These are phyloP conservation scores for Argynnis bischoffii DNA, from an alignment of 2,888 invertebrate species.

Conservation along the genomic window DNA sequence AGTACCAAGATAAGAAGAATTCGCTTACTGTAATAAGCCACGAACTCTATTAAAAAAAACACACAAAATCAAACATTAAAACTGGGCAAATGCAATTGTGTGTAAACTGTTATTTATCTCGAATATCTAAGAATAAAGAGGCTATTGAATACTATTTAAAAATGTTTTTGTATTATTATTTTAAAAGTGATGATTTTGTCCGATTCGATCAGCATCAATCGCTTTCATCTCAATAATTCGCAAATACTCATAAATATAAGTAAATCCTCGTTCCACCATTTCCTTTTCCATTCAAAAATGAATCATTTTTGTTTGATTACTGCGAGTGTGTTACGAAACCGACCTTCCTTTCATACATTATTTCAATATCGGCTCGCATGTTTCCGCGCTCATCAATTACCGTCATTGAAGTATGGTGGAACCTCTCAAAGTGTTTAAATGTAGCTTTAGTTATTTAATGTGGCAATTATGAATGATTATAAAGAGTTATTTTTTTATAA, in stretches of 20 bases:
- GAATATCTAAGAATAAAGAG: too few relatives aligned
- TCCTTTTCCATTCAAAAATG: constrained; percentile 11
- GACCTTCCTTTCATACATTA: constrained; percentile 2
- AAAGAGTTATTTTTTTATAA: too few relatives aligned
- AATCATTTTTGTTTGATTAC: constrained; percentile 8
- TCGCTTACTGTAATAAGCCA: too few relatives aligned
- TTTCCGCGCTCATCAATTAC: constrained; percentile 18
- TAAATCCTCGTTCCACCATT: constrained; percentile 1
- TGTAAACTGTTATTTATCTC: too few relatives aligned
- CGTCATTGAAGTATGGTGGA: constrained; percentile 3
- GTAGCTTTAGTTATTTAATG: constrained; percentile 2
- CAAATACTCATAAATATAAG: constrained; percentile 6
- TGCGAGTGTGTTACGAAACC: constrained; percentile 4
- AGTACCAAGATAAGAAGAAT: too few relatives aligned
- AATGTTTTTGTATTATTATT: too few relatives aligned
- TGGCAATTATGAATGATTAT: background rate
- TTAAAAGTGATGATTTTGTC: too few relatives aligned
- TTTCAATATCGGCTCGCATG: constrained; percentile 5
- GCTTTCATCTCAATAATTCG: background rate
- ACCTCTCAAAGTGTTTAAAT: constrained; percentile 9
- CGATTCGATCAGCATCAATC: constrained; percentile 2
- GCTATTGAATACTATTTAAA: too few relatives aligned
- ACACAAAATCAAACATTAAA: too few relatives aligned
- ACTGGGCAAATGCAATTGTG: too few relatives aligned
- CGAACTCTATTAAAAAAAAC: too few relatives aligned